Percentiles rank a stretch among this genome's conserved stretches.
These are phyloP conservation scores for Belgica antarctica DNA, from an alignment of 2,888 invertebrate species.

Conservation along the genomic window DNA sequence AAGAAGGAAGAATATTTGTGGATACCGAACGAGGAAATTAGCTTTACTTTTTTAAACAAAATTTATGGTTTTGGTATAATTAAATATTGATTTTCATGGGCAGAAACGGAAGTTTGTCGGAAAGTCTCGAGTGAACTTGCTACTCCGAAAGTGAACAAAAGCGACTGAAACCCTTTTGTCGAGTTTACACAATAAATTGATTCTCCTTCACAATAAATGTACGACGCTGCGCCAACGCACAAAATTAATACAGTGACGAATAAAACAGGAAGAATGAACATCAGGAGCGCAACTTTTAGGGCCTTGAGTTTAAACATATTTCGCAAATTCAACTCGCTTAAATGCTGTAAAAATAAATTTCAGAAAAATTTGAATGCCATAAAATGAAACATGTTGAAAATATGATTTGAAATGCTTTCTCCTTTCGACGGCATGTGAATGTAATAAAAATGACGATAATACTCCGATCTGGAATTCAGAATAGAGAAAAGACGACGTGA, in stretches of 20 bases:
- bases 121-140: conserved; percentile 20
- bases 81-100: conserved; percentile 37
- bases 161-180: conserved; percentile 11
- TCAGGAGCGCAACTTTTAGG: conserved; percentile 2
- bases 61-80: conserved; percentile 23
- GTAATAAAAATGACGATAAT: conserved; percentile 33
- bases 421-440: conserved; percentile 10
- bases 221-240: background rate
- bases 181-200: background rate
- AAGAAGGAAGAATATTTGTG: conserved; percentile 37
- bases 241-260: background rate
- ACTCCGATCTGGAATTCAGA: conserved; percentile 11
- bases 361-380: conserved; percentile 4
- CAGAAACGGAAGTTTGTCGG: conserved; percentile 15
- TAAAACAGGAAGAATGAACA: too few relatives aligned
- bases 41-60: conserved; percentile 32
- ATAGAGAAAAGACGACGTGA: background rate
- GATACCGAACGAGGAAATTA: conserved; percentile 41
- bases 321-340: background rate
- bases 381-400: conserved; percentile 29
- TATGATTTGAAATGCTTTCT: conserved; percentile 7
- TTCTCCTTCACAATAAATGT: background rate
- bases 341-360: conserved; percentile 3
- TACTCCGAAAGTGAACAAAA: background rate
- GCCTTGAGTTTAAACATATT: background rate